These are phyloP conservation scores for Apocheima hispidaria DNA, from an alignment of 2,888 invertebrate species.

Conservation along the genomic window DNA sequence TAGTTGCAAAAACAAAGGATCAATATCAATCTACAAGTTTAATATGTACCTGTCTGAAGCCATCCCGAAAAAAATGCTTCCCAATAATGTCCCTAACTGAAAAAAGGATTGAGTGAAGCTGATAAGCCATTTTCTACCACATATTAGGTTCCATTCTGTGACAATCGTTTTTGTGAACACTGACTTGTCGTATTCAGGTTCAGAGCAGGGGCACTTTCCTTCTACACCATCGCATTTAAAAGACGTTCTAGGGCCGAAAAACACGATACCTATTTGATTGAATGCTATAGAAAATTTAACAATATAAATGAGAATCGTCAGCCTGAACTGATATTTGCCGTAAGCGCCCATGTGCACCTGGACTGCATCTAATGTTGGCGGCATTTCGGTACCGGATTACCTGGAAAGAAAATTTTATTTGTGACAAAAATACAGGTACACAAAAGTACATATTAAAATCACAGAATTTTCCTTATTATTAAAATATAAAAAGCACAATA, in stretches of 20 bases:
- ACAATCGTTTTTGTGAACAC: constrained; percentile 89
- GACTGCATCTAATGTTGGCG: neutral
- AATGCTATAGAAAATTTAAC: constrained; percentile 7
- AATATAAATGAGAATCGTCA: neutral
- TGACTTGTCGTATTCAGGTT: constrained; percentile 84
- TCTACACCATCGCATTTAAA: neutral
- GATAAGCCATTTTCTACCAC: constrained; percentile 78
- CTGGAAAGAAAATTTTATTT: no score
- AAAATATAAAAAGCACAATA: no score
- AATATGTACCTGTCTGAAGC: constrained; percentile 91
- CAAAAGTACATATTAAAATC: no score
- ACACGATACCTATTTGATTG: neutral
- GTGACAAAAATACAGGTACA: no score
- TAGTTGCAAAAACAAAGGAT: neutral
- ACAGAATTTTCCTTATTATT: no score
- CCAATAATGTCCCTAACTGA: constrained; percentile 91
- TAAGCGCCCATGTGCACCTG: constrained; percentile 1
- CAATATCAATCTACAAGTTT: neutral
- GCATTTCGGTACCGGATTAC: neutral
- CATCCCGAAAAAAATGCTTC: constrained; percentile 91
- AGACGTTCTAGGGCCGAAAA: neutral
- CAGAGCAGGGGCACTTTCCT: neutral
- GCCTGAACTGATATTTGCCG: constrained; percentile 2
- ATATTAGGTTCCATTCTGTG: constrained; percentile 92
- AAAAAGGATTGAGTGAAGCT: constrained; percentile 88